Evolutionary conservation across 2,888 invertebrate species (phyloP).

Genomic region (Eupithecia exiguata): DNA sequence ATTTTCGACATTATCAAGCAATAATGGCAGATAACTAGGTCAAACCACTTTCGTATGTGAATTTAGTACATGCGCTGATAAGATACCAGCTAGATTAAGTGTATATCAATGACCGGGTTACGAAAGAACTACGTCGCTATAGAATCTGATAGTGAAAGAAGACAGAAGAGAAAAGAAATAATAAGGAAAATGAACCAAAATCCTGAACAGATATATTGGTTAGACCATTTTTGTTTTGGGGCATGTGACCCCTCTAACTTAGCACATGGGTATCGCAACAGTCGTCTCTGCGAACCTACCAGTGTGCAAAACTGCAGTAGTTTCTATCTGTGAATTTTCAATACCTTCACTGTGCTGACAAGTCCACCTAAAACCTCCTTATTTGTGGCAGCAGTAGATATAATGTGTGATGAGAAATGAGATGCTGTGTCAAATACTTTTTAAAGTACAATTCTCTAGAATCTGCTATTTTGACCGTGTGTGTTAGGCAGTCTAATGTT

Average conservation of each 20-base stretch:
- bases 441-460: no score
- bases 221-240: background rate
- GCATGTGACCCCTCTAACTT: background rate
- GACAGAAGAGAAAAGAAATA: no score
- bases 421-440: background rate
- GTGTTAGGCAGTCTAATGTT: no score
- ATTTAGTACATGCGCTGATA: slow-evolving; percentile 39
- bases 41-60: slow-evolving; percentile 22
- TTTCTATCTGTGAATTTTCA: background rate
- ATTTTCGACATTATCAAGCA: slow-evolving; percentile 20
- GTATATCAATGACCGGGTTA: slow-evolving; percentile 42
- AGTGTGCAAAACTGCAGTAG: background rate
- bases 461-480: no score
- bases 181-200: slow-evolving; percentile 2
- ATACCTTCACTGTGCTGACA: background rate
- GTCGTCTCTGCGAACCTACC: background rate
- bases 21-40: slow-evolving; percentile 31
- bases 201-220: background rate
- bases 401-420: background rate
- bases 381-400: no score
- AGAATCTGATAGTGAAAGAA: background rate
- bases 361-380: background rate
- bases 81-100: slow-evolving; percentile 38
- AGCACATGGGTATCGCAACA: background rate
- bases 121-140: slow-evolving; percentile 10